Evolutionary conservation across 2,888 invertebrate species (phyloP), one percentile per base, ranked within the genome.

Genomic region (Leptinotarsa tumamoca): DNA sequence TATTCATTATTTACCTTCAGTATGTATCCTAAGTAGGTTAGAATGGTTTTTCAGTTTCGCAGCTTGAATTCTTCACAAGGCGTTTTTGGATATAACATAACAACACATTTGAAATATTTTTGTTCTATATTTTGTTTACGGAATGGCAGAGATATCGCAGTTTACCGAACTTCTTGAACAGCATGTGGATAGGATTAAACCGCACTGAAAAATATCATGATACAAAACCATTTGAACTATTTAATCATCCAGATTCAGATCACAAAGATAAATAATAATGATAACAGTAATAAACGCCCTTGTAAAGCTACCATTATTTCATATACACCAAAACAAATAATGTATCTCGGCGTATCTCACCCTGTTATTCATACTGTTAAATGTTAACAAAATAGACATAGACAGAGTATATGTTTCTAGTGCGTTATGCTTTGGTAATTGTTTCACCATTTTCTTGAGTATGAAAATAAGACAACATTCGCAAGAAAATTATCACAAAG

Each of bases 401-500:
- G 23, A 58, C 58, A 58, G 58, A 58, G 17, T 63, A 63, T 33
- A 17, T 43, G 14, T 63, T 33, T 33, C 17, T 14, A 63, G 63
- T 63, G 17, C 33, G 33, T 33, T 17, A n/a, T 10, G 23, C 58
- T 58, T 58, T 58, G 58, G 58, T 23, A 58, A n/a, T 63, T n/a
- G 17, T 33, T 33, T 63, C 33, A 43, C 43, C 33, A 33, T 63
- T 63, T 43, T 33, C 33, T 58, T 58, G 58, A 58, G 21, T 10
- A 58, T 23, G 58, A 58, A 58, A 58, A 27, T 54, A n/a, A 18
- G 5, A 58, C 58, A 58, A 58, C 58, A 58, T 23, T 58, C 21
- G 21, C 17, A 63, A 27, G 27, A 63, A 63, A 63, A 63, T 63
- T 43, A 63, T 63, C 63, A 63, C 63, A 43, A 63, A 63, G 27